These are phyloP conservation scores for Acanthiza pusilla DNA, from an alignment of 2,797 vertebrate genomes.

Conservation along the genomic window DNA sequence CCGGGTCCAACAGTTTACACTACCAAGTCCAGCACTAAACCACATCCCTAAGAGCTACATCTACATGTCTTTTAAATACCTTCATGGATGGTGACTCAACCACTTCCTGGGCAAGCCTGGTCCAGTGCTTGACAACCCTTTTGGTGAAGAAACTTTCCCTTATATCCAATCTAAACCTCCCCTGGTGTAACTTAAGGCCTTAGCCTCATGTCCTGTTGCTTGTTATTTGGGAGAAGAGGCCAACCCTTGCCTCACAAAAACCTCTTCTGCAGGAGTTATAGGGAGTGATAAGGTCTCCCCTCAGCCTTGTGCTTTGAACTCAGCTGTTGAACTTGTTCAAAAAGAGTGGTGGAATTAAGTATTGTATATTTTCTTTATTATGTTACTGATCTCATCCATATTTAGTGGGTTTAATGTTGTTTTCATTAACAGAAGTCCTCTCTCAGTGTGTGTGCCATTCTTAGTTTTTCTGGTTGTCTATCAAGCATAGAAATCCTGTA, in stretches of 20 bases:
- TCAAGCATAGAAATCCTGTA: background rate
- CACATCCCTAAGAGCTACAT: accelerated
- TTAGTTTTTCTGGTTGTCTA: background rate
- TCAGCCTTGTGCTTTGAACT: background rate
- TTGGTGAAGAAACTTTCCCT: background rate
- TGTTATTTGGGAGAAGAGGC: background rate
- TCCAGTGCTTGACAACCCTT: background rate
- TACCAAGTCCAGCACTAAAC: background rate
- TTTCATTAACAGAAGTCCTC: background rate
- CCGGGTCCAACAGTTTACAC: background rate
- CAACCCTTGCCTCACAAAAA: background rate
- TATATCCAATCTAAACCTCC: background rate
- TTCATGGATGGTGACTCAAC: background rate
- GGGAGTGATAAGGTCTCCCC: background rate
- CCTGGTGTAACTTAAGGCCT: background rate
- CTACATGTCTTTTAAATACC: background rate
- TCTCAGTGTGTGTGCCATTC: background rate
- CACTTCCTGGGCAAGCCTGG: background rate
- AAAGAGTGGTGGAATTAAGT: background rate
- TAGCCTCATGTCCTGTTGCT: background rate
- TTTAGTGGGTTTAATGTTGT: background rate
- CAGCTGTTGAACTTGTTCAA: background rate
- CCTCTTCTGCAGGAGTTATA: background rate
- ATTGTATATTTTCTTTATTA: background rate
- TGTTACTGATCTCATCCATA: background rate